Evolutionary conservation across 2,113 vertebrate species (phyloP).

Genomic region (Chiloscyllium plagiosum): DNA sequence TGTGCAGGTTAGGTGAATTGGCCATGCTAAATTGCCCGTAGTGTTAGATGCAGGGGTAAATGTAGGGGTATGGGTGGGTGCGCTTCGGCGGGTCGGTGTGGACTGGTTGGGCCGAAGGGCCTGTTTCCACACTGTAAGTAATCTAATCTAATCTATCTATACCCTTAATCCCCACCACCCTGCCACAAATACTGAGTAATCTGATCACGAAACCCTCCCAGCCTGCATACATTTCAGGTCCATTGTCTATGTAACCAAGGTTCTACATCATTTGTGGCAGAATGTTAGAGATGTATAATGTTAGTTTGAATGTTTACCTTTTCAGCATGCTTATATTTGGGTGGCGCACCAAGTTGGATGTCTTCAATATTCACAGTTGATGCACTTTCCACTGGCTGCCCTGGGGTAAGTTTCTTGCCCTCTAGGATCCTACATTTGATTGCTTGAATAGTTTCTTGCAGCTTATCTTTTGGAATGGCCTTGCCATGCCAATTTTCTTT

Average conservation of each 20-base stretch:
- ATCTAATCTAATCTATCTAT: no score
- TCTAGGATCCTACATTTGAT: constrained; percentile 73
- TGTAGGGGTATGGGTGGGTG: no score
- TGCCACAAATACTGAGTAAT: neutral
- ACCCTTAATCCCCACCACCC: neutral
- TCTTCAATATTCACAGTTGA: constrained; percentile 74
- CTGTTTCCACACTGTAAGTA: no score
- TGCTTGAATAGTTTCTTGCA: constrained; percentile 76
- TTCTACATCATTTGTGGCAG: neutral
- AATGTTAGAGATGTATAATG: neutral
- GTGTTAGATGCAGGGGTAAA: no score
- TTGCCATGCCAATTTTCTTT: constrained; percentile 91
- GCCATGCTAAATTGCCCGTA: no score
- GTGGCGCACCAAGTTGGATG: constrained; percentile 79
- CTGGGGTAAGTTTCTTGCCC: constrained; percentile 79
- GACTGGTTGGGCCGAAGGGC: no score
- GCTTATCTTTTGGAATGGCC: constrained; percentile 82
- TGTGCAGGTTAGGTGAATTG: no score
- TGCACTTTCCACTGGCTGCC: constrained; percentile 73
- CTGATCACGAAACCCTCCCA: neutral
- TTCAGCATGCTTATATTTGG: constrained; percentile 82
- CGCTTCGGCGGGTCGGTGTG: no score
- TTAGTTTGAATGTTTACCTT: constrained; percentile 60
- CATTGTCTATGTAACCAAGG: neutral
- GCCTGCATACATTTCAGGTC: neutral